Base-by-base conservation (phyloP, 2,113 vertebrate species). In the Eurystomus gularis region DNA sequence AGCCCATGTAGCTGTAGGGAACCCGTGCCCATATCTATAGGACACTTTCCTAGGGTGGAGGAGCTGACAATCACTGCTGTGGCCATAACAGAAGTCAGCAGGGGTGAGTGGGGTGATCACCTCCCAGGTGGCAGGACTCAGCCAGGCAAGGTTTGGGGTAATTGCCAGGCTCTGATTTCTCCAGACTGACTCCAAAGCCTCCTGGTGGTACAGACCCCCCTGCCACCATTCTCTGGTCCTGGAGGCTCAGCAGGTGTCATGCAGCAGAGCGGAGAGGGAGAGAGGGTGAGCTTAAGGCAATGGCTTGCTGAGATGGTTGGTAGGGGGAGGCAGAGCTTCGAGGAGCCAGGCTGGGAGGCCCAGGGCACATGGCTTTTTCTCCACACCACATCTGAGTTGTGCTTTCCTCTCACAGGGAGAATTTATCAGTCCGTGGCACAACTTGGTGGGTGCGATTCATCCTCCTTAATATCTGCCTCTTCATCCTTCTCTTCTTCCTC, bases 401-500 rank as follows among this genome's bases (percentile, higher is more conserved):
- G 33, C 72, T 95, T 93, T 96, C 44, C 44, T 94, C 95, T 90
- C 78, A 48, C 95, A 99, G 99, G 99, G 98, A 99, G 93, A 99
- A 99, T 97, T 98, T 99, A 96, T 99, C 99, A 0, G 98, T 99
- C 94, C 98, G 97, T 48, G 98, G 99, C 58, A 98, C 98, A 66
- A 97, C 96, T 23, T 99, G 99, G 99, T 99, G 99, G 99, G 96
- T 98, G 18, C 98, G 99, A 94, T 99, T 99, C 54, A 84, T 99
- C 68, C 95, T 98, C 49, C 98, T 99, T 97, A 99, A 99, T 98
- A 98, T 98, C 93, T 98, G 98, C 96, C 98, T 99, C 93, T 99
- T 99, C 97, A 46, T 99, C 97, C 98, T 99, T 71, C 98, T 99
- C 96, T 99, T 99, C 98, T 99, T 99, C 97, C 99, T 99, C 97